phyloP scores from a whole-genome alignment of 2,113 vertebrate genomes.

The Sapajus apella region DNA sequence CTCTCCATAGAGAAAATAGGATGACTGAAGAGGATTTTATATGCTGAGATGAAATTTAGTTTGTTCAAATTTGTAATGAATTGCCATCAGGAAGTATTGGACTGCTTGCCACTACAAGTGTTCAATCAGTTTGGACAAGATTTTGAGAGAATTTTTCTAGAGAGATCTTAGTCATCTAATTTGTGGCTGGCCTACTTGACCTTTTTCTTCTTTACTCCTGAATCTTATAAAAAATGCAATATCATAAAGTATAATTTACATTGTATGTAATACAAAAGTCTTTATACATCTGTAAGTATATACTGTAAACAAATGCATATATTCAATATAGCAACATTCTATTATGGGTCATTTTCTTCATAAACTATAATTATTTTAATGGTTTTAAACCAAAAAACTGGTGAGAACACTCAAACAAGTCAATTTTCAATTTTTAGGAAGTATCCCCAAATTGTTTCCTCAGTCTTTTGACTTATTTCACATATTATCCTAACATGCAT shows the following conservation, averaged over 20 bases:
- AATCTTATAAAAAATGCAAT: not conserved
- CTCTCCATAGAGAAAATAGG: not conserved
- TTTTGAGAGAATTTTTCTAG: not conserved
- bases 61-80: not conserved
- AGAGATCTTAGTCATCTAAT: not conserved
- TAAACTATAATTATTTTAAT: not conserved
- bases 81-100: not conserved
- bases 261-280: not conserved
- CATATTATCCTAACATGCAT: not conserved
- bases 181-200: not conserved
- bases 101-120: not conserved
- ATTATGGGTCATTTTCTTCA: not conserved
- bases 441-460: not conserved
- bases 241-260: not conserved
- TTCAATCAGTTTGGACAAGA: not conserved
- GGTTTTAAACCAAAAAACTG: not conserved
- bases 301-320: not conserved
- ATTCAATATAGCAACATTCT: not conserved
- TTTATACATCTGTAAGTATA: not conserved
- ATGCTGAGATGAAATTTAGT: not conserved
- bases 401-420: not conserved
- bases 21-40: not conserved
- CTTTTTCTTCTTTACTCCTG: not conserved
- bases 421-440: conserved; percentile 6
- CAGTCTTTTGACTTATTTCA: not conserved